Evolutionary conservation across 2,113 vertebrate genomes (phyloP), one percentile per base, ranked within the genome.

Genomic region (Pachyramphus minor): DNA sequence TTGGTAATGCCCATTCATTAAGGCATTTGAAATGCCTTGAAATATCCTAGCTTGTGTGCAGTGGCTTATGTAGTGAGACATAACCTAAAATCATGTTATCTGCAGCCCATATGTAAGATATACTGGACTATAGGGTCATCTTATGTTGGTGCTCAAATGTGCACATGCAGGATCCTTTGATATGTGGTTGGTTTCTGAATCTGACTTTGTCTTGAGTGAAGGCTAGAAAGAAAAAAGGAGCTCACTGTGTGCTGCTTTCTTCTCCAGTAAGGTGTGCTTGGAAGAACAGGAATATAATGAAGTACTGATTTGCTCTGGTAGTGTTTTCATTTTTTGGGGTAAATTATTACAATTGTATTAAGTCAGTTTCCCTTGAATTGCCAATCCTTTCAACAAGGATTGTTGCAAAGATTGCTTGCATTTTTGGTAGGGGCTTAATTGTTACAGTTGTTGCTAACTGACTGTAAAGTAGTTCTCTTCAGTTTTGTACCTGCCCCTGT

Each of bases 251-350:
- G 30, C 45, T 71, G 42, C 77, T 91, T 87, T 93, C 74, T 55
- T 89, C 11, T 56, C 12, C 25, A 56, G 45, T 76, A 72, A 72
- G 24, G 37, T 52, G n/a, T 64, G 25, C 41, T 84, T 60, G 60
- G 63, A 91, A 87, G 80, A 94, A 89, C 56, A 91, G 80, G 41
- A 87, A 44, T 64, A 49, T 92, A 92, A 92, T 75, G 62, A 84
- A 86, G n/a, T 81, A 78, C 47, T 77, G 77, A 72, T 95, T 82
- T 89, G 15, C 62, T 79, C 66, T 82, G 37, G 24, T 49, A 76
- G 33, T 69, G 31, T 12, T 91, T 93, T 91, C 7, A 33, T 66
- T 87, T 87, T 84, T 56, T 1, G 6, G 14, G 8, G 4, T 60
- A 84, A 95, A 95, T 93, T 42, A 87, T 85, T 62, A 56, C 53